A percentile compares a stretch with the other conserved stretches of the same genome.
phyloP scores from a whole-genome alignment of 1,140 invertebrate genomes.

The Habropoda laboriosa region DNA sequence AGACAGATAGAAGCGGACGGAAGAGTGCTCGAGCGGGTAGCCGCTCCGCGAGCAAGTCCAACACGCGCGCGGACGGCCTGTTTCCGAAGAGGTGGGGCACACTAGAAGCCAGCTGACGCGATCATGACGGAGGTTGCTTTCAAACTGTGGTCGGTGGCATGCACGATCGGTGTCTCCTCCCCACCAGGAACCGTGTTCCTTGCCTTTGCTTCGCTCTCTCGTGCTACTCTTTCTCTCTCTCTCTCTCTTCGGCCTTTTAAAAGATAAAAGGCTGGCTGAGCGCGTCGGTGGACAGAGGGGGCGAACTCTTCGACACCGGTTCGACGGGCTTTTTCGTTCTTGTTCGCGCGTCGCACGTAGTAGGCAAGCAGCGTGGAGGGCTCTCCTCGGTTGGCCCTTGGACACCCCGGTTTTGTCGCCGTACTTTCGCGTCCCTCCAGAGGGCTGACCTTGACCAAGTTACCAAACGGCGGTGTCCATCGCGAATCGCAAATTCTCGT shows the following conservation, averaged over 20 bases:
- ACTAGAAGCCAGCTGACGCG: conserved; percentile 77
- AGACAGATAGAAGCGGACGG: background rate
- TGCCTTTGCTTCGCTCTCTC: conserved; percentile 45
- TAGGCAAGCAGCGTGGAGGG: conserved; percentile 3
- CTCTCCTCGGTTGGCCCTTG: conserved; percentile 14
- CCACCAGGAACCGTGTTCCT: conserved; percentile 63
- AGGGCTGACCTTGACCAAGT: conserved; percentile 69
- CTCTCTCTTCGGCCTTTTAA: conserved; percentile 69
- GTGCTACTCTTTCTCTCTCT: conserved; percentile 53
- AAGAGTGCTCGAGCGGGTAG: background rate
- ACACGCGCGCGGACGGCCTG: conserved; percentile 66
- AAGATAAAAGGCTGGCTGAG: conserved; percentile 73
- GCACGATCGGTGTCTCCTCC: conserved; percentile 74
- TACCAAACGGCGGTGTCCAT: conserved; percentile 30
- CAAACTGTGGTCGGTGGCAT: conserved; percentile 77
- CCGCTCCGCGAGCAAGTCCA: conserved; percentile 54
- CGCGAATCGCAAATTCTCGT: conserved; percentile 37
- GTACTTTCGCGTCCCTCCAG: conserved; percentile 36
- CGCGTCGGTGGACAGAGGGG: conserved; percentile 25
- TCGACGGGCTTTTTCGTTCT: background rate
- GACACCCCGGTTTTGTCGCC: conserved; percentile 29
- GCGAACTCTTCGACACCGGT: conserved; percentile 26
- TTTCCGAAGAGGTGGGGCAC: conserved; percentile 53
- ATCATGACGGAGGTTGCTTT: conserved; percentile 81
- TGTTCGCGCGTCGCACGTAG: too few relatives aligned